Evolutionary conservation across 1,140 invertebrate species (phyloP), one percentile per base, ranked within the genome.

Genomic region (Caenorhabditis elegans): DNA sequence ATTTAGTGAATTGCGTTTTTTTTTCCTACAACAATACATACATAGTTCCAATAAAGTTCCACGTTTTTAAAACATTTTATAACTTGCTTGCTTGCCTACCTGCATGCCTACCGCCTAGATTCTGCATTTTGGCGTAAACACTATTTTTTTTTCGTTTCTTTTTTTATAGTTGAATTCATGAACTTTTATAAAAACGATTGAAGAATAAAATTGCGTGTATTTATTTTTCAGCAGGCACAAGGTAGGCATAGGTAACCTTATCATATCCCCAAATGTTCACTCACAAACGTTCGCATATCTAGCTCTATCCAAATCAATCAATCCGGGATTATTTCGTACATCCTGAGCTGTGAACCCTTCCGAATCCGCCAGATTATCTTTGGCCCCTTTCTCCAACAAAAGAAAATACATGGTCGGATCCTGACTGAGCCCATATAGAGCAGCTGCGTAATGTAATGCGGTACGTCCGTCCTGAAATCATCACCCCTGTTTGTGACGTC

Each of bases 371-470:
- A 84, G 24, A 53, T 81, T 82, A 43, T 88, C 88, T n/a, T 85
- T 88, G 28, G 86, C 86, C 2, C 86, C 85, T 5, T 78, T 49
- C 13, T 86, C 80, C 13, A 88, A 17, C 19, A 88, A 51, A 19
- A 88, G 36, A 55, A 88, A 87, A 76, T 86, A 88, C 22, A 87
- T 82, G 24, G 79, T 55, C 19, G 49, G 53, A 36, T 87, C 81
- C 46, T 22, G 77, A 53, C 46, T 65, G 46, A 79, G 46, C 15
- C 76, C 78, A n/a, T 8, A 76, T 55, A 34, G 24, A 22, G 95
- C 94, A 0, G 95, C 94, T 86, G 95, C 97, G 87, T 92, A 93
- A 91, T 98, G 96, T 39, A 98, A 90, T 0, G 97, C 93, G 3
- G 95, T 96, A 84, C 95, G 93, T 19, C 95, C 95, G 79, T 95